Conservation (phyloP, 2,888 invertebrate genomes). For the Lepidochrysops patricia region DNA sequence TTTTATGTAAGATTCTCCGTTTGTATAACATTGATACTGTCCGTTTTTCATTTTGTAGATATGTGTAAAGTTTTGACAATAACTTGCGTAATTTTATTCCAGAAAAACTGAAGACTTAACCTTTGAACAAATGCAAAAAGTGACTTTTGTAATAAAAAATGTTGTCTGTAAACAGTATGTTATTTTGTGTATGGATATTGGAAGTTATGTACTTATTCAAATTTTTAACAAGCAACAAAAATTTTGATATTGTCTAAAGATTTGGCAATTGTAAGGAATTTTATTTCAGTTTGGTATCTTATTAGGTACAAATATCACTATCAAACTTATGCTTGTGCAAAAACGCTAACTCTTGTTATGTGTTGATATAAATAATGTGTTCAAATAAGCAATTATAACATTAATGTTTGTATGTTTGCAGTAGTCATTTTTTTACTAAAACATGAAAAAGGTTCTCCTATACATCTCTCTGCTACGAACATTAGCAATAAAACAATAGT, state of each 20-base stretch:
- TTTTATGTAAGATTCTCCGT: slow-evolving; percentile 25
- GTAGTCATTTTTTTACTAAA: background rate
- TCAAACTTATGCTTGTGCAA: too few species aligned
- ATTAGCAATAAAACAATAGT: background rate
- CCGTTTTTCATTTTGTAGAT: slow-evolving; percentile 39
- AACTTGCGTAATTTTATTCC: slow-evolving; percentile 42
- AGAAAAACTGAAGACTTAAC: background rate
- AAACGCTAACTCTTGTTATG: background rate
- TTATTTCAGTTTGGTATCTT: too few species aligned
- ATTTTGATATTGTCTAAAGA: too few species aligned
- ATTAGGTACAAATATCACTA: too few species aligned
- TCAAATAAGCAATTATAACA: background rate
- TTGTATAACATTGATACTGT: slow-evolving; percentile 11
- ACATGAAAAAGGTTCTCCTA: background rate
- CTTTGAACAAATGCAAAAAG: background rate
- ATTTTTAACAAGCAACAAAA: too few species aligned
- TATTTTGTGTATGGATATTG: background rate
- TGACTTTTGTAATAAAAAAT: background rate
- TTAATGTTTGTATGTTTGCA: background rate
- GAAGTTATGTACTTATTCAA: too few species aligned
- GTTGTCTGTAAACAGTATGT: background rate
- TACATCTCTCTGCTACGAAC: background rate
- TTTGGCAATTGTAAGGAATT: too few species aligned
- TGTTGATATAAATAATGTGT: background rate
- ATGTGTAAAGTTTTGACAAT: slow-evolving; percentile 68